Base-by-base conservation (phyloP, 2,797 vertebrate species). In the Hemitrygon akajei region DNA sequence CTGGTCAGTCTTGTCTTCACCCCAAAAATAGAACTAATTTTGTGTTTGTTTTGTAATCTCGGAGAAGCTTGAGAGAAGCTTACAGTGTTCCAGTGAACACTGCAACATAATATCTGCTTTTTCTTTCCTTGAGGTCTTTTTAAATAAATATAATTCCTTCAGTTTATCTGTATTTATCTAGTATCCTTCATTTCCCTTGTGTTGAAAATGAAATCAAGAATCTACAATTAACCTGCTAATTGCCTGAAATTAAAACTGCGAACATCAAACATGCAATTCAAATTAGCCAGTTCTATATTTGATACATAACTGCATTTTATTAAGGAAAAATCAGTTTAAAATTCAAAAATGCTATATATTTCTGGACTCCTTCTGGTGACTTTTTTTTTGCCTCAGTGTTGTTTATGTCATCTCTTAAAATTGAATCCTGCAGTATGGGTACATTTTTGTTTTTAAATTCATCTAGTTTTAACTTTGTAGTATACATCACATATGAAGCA, bases 121-220 rank as follows among this genome's bases (percentile, higher is more conserved):
- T 94, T 87, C 87, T 30, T 81, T 22, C 86, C 80, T 58, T 86
- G 66, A 66, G 86, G 84, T 75, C 47, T 94, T 92, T 91, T 27
- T 30, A 56, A 71, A 75, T 56, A 71, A 47, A 47, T 71, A 47
- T 27, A 9, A 66, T 9, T 37, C n/a, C 6, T 9, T 40, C 20
- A 11, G 56, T 56, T 92, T 73, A 12, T 34, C 9, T 16, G 12
- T 60, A 77, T 76, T 94, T 89, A 56, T 9, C 2, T n/a, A 77
- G 18, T 56, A 75, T 27, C 3, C 81, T 73, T 71, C 40, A 56
- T 30, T 77, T 76, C 20, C 22, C 40, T 27, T 47, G 11, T 47
- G 2, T 11, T 75, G 37, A 75, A 37, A 75, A 30, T 75, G 10
- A 75, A 75, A 92, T 92, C 4, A 47, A 56, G 5, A 18, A 34